Evolutionary conservation across 2,888 invertebrate species (phyloP).

Genomic region (Phaonia tiefii): DNA sequence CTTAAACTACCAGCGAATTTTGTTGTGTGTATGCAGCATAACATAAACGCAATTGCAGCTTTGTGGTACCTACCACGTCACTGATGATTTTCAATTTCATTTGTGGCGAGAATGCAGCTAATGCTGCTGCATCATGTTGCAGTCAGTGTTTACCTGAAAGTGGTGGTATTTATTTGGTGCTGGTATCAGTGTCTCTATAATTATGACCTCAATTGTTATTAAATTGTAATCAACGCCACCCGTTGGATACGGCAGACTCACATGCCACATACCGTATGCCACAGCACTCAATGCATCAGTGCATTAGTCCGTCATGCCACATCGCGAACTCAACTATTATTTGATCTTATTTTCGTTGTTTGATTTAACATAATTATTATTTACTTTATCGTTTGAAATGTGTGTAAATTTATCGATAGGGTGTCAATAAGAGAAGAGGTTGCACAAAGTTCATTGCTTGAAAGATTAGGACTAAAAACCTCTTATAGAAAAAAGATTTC

Average conservation of each 20-base stretch:
- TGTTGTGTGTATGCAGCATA: background rate
- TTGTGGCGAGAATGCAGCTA: background rate
- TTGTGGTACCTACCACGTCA: background rate
- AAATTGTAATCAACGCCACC: background rate
- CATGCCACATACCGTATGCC: background rate
- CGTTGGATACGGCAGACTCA: no score
- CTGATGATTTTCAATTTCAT: background rate
- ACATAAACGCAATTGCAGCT: background rate
- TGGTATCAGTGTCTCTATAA: constrained; percentile 29
- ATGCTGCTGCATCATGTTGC: constrained; percentile 8
- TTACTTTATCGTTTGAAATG: constrained; percentile 21
- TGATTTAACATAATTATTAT: constrained; percentile 54
- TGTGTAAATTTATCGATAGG: background rate
- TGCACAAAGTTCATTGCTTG: no score
- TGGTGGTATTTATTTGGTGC: constrained; percentile 3
- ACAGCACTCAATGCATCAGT: background rate
- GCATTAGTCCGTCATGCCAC: background rate
- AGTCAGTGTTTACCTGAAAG: background rate
- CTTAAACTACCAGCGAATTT: constrained; percentile 12
- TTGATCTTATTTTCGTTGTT: constrained; percentile 54
- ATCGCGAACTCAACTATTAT: background rate
- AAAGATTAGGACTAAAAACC: no score
- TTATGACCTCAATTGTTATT: constrained; percentile 35
- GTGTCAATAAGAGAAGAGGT: no score
- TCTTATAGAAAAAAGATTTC: no score